A percentile compares a stretch with the other conserved stretches of the same genome.
These are phyloP conservation scores for Ceratosolen solmsi DNA, from an alignment of 1,140 invertebrate genomes.

Conservation along the genomic window DNA sequence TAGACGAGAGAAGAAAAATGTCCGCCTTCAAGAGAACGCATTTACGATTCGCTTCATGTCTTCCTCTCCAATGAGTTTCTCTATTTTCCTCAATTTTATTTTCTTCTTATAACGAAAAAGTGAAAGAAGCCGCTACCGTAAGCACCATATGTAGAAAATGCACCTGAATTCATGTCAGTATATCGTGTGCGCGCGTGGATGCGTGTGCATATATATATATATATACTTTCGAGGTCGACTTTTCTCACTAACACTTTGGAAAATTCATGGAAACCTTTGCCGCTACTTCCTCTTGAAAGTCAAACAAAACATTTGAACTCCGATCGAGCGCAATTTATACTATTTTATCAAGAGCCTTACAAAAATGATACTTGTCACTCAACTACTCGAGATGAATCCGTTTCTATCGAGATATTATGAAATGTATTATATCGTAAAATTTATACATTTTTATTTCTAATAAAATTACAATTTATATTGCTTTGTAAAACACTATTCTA, in stretches of 20 bases:
- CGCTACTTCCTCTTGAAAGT: background rate
- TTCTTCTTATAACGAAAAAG: conserved; percentile 11
- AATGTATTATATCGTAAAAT: no score
- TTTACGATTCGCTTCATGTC: background rate
- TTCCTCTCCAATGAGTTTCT: conserved; percentile 2
- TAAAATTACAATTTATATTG: no score
- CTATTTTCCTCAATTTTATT: background rate
- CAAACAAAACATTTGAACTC: no score
- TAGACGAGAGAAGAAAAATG: background rate
- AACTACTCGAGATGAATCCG: no score
- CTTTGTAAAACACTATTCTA: no score
- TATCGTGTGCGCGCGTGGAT: no score
- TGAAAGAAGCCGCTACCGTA: background rate
- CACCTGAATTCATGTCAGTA: conserved; percentile 16
- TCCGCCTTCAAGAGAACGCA: background rate
- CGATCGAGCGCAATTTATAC: no score
- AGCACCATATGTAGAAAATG: background rate
- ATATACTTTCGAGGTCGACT: background rate
- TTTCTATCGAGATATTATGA: no score
- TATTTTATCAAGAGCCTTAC: no score
- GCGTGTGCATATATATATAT: no score
- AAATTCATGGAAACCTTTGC: background rate
- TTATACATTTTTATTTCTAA: no score
- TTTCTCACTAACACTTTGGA: background rate
- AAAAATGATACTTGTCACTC: no score